Conservation (phyloP, 2,888 invertebrate genomes). For the Cotesia congregata region DNA sequence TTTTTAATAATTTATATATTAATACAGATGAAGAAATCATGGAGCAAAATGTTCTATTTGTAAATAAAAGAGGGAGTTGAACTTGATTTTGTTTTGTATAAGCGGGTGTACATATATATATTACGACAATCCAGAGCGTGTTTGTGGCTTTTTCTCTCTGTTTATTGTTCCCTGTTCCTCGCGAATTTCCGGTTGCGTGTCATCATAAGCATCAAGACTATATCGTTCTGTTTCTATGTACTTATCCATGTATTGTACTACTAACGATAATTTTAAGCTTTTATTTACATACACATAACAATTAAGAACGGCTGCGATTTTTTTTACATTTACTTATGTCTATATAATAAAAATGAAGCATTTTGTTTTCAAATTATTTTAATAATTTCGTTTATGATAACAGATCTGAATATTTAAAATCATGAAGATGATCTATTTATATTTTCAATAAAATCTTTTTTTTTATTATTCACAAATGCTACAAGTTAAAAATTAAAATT, state of each 20-base stretch:
- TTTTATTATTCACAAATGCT: no score
- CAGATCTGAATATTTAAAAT: no score
- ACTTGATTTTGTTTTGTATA: conserved; percentile 17
- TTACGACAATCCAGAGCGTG: conserved; percentile 18
- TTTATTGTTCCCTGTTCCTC: conserved; percentile 27
- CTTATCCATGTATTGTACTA: neutral
- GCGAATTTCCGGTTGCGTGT: conserved; percentile 35
- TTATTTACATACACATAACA: neutral
- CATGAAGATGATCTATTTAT: no score
- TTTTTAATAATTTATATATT: no score
- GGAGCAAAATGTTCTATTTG: neutral
- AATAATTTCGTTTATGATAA: no score
- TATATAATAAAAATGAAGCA: no score
- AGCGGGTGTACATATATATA: neutral
- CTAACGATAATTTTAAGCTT: neutral
- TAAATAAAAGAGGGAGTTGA: neutral
- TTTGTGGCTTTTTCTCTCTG: conserved; percentile 14
- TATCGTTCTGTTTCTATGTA: neutral
- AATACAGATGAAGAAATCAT: neutral
- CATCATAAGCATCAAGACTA: conserved; percentile 7
- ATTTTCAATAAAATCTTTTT: no score
- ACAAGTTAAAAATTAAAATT: no score
- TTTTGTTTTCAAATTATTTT: no score
- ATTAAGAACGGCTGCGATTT: neutral
- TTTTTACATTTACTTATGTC: neutral